Evolutionary conservation across 2,797 vertebrate species (phyloP), one percentile per base, ranked within the genome.

Genomic region (Garrulus glandarius): DNA sequence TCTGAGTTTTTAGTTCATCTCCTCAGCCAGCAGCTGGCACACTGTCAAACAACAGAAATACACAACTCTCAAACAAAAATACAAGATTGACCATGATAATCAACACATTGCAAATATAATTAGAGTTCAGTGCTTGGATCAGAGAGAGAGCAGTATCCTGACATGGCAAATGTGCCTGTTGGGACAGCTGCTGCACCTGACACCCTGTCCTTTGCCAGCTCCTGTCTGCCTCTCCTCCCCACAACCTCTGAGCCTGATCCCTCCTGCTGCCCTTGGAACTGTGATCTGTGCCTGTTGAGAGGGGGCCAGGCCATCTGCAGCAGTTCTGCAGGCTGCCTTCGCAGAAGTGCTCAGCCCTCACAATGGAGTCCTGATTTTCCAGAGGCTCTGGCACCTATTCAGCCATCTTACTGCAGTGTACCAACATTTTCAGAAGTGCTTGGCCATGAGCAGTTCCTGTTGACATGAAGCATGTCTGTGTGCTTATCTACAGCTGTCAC

Each of bases 291-390:
- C 65, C 43, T 34, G 43, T 3, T 89, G 91, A 89, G 77, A 93
- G 61, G 37, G 24, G 61, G 86, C 87, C 95, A 94, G 90, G 44
- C 92, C 95, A 97, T 77, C 93, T 96, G 95, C 93, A 87, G 59
- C 78, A 5, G 20, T n/a, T 69, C 89, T 71, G 67, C 53, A 76
- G 86, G 74, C 81, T 92, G 76, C 75, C 14, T 70, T 27, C 80
- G 24, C 84, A 81, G 4, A 69, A 92, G 89, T 72, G 76, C 87
- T 93, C 83, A 84, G 57, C 67, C 83, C 52, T 90, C 83, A 95
- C 87, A 96, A 96, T 94, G 80, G 41, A 88, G 36, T 6, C 55
- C 91, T 96, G 87, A 95, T 97, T 97, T 96, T 92, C 85, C 63
- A 46, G 65, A 41, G 55, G 30, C 61, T 11, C 85, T 96, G 95